These are phyloP conservation scores for Thalassoma bifasciatum DNA, from an alignment of 2,113 vertebrate genomes.

Conservation along the genomic window DNA sequence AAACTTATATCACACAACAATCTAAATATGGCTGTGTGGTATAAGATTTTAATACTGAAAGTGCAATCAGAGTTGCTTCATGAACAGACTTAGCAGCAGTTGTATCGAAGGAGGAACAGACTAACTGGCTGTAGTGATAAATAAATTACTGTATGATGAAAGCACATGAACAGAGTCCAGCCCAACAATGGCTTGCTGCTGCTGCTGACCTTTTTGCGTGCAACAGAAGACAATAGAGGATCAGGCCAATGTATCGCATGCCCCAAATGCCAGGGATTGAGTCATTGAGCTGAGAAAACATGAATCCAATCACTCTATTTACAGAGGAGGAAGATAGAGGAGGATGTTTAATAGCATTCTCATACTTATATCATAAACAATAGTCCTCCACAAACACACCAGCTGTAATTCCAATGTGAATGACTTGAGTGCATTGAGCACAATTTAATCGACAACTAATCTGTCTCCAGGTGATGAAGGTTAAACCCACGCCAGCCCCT, in stretches of 20 bases:
- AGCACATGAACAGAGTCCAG: not conserved
- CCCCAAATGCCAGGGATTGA: not conserved
- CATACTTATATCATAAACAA: constrained; percentile 28
- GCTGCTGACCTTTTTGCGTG: constrained; percentile 17
- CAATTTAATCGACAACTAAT: constrained; percentile 30
- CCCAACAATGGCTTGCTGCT: not conserved
- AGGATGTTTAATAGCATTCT: not conserved
- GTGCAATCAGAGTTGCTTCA: not conserved
- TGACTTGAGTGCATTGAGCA: constrained; percentile 21
- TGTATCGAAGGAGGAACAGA: not conserved
- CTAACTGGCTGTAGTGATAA: constrained; percentile 4
- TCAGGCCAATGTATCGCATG: not conserved
- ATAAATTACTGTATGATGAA: not conserved
- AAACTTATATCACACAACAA: too few relatives aligned
- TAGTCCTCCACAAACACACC: constrained; percentile 6
- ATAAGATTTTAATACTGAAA: not conserved
- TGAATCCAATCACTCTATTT: not conserved
- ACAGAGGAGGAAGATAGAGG: not conserved
- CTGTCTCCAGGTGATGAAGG: constrained; percentile 26
- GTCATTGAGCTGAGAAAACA: constrained; percentile 3
- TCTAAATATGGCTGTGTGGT: too few relatives aligned
- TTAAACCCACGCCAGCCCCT: not conserved
- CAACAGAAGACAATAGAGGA: not conserved
- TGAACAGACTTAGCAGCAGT: constrained; percentile 2
- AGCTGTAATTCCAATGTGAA: constrained; percentile 9